phyloP scores from a whole-genome alignment of 1,140 invertebrate genomes.

The Cylas formicarius region DNA sequence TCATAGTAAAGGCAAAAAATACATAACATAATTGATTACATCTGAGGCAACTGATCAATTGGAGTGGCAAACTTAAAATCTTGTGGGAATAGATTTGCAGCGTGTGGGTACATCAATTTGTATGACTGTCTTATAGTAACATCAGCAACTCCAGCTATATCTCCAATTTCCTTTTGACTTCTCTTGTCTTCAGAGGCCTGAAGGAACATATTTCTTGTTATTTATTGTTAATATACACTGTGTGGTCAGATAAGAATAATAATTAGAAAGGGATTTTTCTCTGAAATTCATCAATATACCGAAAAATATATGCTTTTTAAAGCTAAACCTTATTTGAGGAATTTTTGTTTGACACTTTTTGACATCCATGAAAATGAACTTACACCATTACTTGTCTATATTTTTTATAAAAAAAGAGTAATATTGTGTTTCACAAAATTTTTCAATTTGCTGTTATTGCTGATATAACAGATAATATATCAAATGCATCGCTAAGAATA shows the following conservation, averaged over 20 bases:
- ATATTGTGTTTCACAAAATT: neutral
- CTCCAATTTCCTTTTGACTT: conserved; percentile 96
- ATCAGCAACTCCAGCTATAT: conserved; percentile 97
- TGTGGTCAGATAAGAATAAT: no score
- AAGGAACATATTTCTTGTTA: no score
- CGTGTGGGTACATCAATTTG: conserved; percentile 94
- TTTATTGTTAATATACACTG: no score
- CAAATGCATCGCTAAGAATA: neutral
- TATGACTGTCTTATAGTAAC: conserved; percentile 98
- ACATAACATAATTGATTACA: conserved; percentile 47
- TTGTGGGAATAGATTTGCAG: conserved; percentile 84
- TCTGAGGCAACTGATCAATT: conserved; percentile 87
- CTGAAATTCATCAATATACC: conserved; percentile 12
- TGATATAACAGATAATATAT: neutral
- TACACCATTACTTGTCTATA: no score
- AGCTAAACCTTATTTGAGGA: conserved; percentile 1
- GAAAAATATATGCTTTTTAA: conserved; percentile 8
- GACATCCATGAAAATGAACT: conserved; percentile 3
- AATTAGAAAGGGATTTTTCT: no score
- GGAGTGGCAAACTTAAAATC: conserved; percentile 95
- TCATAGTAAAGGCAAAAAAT: conserved; percentile 9
- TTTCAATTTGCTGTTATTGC: neutral
- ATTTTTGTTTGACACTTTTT: neutral
- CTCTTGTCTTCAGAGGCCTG: conserved; percentile 91
- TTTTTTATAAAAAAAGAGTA: neutral